These are phyloP conservation scores for Esox lucius DNA, from an alignment of 2,797 vertebrate genomes.

Conservation along the genomic window DNA sequence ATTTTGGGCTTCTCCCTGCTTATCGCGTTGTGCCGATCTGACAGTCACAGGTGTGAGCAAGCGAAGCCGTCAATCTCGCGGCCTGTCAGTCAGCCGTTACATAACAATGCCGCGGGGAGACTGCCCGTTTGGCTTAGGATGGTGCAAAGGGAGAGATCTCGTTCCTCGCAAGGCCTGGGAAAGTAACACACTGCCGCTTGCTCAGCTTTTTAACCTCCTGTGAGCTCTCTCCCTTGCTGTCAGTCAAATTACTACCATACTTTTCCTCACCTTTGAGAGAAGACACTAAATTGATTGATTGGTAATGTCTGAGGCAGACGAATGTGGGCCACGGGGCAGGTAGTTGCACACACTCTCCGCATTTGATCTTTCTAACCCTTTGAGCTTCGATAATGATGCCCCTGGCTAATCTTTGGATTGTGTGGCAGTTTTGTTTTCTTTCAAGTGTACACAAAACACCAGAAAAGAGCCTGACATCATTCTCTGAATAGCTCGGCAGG, in stretches of 20 bases:
- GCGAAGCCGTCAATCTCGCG: slow-evolving; percentile 26
- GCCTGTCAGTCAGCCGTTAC: slow-evolving; percentile 28
- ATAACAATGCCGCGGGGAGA: background rate
- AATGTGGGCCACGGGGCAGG: slow-evolving; percentile 22
- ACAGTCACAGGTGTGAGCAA: slow-evolving; percentile 62
- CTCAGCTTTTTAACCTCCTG: background rate
- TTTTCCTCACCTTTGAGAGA: slow-evolving; percentile 19
- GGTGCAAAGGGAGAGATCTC: background rate
- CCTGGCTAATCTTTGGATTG: background rate
- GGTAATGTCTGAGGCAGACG: slow-evolving; percentile 16
- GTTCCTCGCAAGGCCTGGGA: background rate
- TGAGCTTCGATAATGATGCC: slow-evolving; percentile 9
- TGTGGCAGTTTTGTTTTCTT: background rate
- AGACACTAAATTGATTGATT: slow-evolving; percentile 20
- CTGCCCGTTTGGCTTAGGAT: slow-evolving; percentile 12
- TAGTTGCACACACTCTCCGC: background rate
- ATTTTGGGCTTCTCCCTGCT: slow-evolving; percentile 21
- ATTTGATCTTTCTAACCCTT: slow-evolving; percentile 24
- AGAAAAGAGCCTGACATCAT: slow-evolving; percentile 11
- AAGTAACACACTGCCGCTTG: background rate
- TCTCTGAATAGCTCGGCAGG: slow-evolving; percentile 11
- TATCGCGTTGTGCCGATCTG: slow-evolving; percentile 51
- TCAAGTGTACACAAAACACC: background rate
- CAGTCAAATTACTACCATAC: slow-evolving; percentile 32
- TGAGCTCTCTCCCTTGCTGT: slow-evolving; percentile 14